Evolutionary conservation across 2,797 vertebrate species (phyloP).

Genomic region (Macrochelys suwanniensis): DNA sequence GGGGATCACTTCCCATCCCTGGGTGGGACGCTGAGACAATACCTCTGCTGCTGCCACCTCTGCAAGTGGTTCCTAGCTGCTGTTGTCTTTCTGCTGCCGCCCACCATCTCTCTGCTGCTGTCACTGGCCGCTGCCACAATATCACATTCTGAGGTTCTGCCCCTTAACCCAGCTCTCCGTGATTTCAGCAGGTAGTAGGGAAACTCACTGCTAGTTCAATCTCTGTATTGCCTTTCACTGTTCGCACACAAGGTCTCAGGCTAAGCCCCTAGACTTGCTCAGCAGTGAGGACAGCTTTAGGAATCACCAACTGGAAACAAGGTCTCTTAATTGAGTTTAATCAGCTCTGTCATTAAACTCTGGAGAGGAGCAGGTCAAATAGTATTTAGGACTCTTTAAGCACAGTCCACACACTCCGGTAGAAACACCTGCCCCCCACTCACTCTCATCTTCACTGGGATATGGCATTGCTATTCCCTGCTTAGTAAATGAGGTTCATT

Average conservation of each 20-base stretch:
- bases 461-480: not conserved
- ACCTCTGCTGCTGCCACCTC: not conserved
- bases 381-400: not conserved
- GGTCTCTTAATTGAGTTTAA: not conserved
- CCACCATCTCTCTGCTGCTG: not conserved
- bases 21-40: not conserved
- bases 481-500: not conserved
- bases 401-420: not conserved
- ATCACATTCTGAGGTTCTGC: not conserved
- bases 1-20: not conserved
- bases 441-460: not conserved
- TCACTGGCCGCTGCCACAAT: not conserved
- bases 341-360: not conserved
- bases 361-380: not conserved
- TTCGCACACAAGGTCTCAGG: not conserved
- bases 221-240: not conserved
- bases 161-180: not conserved
- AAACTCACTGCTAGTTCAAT: not conserved
- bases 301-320: not conserved
- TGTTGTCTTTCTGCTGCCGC: not conserved
- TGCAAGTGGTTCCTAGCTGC: not conserved
- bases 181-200: not conserved
- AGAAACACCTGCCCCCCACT: not conserved
- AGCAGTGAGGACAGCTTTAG: not conserved
- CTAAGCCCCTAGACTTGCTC: not conserved